Evolutionary conservation across 2,797 vertebrate genomes (phyloP).

Genomic region (Leptoclinus maculatus): DNA sequence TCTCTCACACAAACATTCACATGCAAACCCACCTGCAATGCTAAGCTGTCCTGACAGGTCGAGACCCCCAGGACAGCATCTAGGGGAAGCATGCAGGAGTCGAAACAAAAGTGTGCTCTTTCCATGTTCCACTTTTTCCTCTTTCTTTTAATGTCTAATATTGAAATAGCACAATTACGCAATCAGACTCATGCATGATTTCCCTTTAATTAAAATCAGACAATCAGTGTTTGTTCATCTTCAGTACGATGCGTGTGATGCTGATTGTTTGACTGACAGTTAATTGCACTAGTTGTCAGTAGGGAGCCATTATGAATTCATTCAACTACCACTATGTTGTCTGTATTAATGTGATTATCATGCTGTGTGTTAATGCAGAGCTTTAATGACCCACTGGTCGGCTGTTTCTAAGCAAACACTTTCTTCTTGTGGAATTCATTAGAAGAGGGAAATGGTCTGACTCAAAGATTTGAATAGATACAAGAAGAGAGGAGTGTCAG

Average conservation of each 20-base stretch:
- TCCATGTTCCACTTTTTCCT: background rate
- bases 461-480: background rate
- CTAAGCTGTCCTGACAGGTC: conserved; percentile 60
- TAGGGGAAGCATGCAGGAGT: background rate
- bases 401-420: background rate
- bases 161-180: background rate
- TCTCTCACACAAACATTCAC: background rate
- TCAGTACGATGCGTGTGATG: background rate
- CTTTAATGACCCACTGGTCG: background rate
- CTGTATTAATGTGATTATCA: conserved; percentile 5
- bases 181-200: background rate
- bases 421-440: background rate
- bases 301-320: conserved; percentile 4
- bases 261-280: background rate
- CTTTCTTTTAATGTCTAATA: background rate
- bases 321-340: background rate
- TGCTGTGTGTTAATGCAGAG: background rate
- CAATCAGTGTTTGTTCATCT: conserved; percentile 8
- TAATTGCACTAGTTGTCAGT: background rate
- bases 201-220: background rate
- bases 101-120: background rate
- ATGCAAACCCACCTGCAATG: conserved; percentile 20
- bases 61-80: conserved; percentile 35
- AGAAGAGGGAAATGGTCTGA: background rate
- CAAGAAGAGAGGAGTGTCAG: background rate